Base-by-base conservation (phyloP, 2,888 invertebrate species). In the Microctonus aethiopoides region DNA sequence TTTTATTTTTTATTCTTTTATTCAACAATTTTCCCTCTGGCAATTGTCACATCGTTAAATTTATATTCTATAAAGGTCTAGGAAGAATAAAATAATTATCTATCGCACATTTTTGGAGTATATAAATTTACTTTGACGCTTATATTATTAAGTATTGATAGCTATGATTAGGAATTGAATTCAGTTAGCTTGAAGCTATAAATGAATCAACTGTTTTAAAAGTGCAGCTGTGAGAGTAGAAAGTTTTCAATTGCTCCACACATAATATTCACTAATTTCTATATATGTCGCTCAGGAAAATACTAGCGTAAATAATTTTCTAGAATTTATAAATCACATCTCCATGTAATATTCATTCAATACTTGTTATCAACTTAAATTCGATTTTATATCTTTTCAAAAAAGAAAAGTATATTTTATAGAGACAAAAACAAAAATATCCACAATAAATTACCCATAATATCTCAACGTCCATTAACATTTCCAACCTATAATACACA, bases 221-320 rank as follows among this genome's bases (percentile, higher is more conserved):
- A 13, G 56, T 24, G 34, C 63, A 34, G 54, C 52, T 64, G 69
- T 51, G 73, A 74, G 72, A 79, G 78, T 80, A 76, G 81, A 82
- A 83, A 82, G 80, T 79, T 77, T 74, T 77, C 11, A 63, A 32
- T 26, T 24, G 81, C 79, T 79, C 39, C 13, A 39, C 39, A 39
- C 39, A 39, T 39, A n/a, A n/a, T n/a, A 39, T n/a, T 39, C 39
- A n/a, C n/a, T 39, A 13, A 39, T n/a, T 39, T 39, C 39, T 39
- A n/a, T 39, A n/a, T 39, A 13, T n/a, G 39, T 39, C 39, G n/a
- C 79, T 77, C 80, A 76, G 77, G 74, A 71, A 76, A 73, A 60
- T 64, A 72, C 39, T n/a, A 13, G 39, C n/a, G 13, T 73, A 78
- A 79, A 79, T 78, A 80, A 80, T 78, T 78, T 75, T 79, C 77